Evolutionary conservation across 1,140 invertebrate species (phyloP).

Genomic region (Drosophila rhopaloa): DNA sequence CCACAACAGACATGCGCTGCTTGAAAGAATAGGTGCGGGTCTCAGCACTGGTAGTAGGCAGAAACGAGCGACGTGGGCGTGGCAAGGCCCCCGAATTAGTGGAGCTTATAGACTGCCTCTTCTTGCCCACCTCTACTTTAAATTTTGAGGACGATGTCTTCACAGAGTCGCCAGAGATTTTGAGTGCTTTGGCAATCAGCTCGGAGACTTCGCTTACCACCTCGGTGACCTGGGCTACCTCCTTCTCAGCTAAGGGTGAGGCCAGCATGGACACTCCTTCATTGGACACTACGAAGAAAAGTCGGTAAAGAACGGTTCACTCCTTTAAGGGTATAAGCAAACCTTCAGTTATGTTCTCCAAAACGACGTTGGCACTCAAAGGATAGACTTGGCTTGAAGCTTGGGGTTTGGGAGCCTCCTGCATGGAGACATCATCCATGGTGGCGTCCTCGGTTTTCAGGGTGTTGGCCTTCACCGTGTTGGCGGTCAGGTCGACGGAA

Average conservation of each 20-base stretch:
- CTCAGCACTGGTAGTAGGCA: slow-evolving; percentile 50
- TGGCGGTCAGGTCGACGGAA: slow-evolving; percentile 46
- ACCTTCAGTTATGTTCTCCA: slow-evolving; percentile 72
- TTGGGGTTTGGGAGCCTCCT: slow-evolving; percentile 38
- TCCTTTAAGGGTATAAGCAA: not conserved
- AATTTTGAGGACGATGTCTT: slow-evolving; percentile 20
- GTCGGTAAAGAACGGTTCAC: not conserved
- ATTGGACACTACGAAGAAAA: slow-evolving; percentile 51
- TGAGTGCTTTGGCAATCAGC: slow-evolving; percentile 62
- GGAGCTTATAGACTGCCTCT: slow-evolving; percentile 19
- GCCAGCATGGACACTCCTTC: slow-evolving; percentile 40
- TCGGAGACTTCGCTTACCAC: slow-evolving; percentile 62
- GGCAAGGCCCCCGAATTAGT: slow-evolving; percentile 15
- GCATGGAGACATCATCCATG: slow-evolving; percentile 39
- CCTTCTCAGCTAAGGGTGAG: slow-evolving; percentile 13
- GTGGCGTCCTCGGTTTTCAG: slow-evolving; percentile 43
- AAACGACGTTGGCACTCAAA: slow-evolving; percentile 55
- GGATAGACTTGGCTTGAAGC: slow-evolving; percentile 56
- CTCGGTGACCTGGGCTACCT: slow-evolving; percentile 12
- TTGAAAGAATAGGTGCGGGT: slow-evolving; percentile 56
- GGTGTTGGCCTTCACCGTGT: slow-evolving; percentile 65
- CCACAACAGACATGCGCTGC: slow-evolving; percentile 78
- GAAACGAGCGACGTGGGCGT: slow-evolving; percentile 51
- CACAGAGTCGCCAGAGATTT: slow-evolving; percentile 39
- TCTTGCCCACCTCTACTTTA: slow-evolving; percentile 10